phyloP scores from a whole-genome alignment of 2,888 invertebrate species.

The Biston stratarius region DNA sequence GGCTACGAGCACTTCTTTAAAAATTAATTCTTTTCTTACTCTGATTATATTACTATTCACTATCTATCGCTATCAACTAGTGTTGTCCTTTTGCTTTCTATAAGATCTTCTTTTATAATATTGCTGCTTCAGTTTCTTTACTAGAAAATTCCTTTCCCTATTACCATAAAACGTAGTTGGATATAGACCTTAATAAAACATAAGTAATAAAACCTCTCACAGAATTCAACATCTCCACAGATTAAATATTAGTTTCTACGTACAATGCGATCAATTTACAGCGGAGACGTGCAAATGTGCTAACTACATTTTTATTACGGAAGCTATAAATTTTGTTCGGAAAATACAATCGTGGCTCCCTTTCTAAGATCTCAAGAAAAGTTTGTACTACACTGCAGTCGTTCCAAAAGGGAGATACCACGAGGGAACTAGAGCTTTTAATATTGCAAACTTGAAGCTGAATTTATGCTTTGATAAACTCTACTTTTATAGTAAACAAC shows the following conservation, averaged over 20 bases:
- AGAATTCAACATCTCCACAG: constrained; percentile 12
- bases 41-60: too few relatives aligned
- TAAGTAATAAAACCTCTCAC: constrained; percentile 14
- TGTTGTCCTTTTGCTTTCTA: too few relatives aligned
- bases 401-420: constrained; percentile 29
- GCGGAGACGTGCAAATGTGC: not conserved
- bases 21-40: too few relatives aligned
- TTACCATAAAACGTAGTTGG: constrained; percentile 20
- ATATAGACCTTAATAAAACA: constrained; percentile 17
- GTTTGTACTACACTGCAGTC: not conserved
- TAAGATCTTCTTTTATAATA: not conserved
- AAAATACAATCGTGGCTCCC: not conserved
- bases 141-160: constrained; percentile 22
- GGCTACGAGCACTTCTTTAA: too few relatives aligned
- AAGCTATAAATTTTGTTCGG: not conserved
- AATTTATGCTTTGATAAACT: constrained; percentile 29
- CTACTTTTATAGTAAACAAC: constrained; percentile 6
- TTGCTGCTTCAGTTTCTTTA: not conserved
- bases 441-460: constrained; percentile 33
- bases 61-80: too few relatives aligned
- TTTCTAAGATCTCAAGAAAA: not conserved
- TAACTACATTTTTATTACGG: not conserved
- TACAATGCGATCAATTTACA: not conserved
- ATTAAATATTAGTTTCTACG: constrained; percentile 3
- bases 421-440: constrained; percentile 30